These are phyloP conservation scores for Polia nebulosa DNA, from an alignment of 2,888 invertebrate genomes.

Conservation along the genomic window DNA sequence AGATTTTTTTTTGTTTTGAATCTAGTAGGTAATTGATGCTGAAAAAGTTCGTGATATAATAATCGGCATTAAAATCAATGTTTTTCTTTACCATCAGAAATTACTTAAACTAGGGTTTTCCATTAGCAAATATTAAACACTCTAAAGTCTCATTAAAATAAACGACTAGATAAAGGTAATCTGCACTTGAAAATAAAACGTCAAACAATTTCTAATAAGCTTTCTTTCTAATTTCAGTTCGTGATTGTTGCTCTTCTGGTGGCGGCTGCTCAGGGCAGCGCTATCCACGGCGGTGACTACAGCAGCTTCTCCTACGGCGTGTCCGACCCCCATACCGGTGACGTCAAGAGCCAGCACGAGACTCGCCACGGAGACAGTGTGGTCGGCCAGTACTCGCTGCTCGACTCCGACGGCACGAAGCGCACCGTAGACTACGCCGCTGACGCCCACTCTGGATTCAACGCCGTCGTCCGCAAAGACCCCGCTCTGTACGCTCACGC, in stretches of 20 bases:
- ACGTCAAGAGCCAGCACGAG: slow-evolving; percentile 91
- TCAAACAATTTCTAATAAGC: neutral
- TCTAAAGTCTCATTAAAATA: neutral
- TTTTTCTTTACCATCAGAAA: too few species aligned
- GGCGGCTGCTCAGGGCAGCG: slow-evolving; percentile 85
- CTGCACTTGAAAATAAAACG: neutral
- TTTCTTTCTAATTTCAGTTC: slow-evolving; percentile 80
- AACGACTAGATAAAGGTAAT: neutral
- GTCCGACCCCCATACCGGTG: slow-evolving; percentile 88
- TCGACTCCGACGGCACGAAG: slow-evolving; percentile 92
- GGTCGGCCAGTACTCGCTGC: slow-evolving; percentile 88
- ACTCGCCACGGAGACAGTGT: slow-evolving; percentile 92
- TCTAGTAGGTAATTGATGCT: neutral
- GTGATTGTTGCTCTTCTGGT: slow-evolving; percentile 85
- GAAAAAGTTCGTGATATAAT: neutral
- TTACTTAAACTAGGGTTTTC: neutral
- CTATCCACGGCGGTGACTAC: slow-evolving; percentile 83
- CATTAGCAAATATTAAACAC: neutral
- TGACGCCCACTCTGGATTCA: slow-evolving; percentile 90
- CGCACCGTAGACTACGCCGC: slow-evolving; percentile 92
- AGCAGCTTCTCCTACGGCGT: slow-evolving; percentile 88
- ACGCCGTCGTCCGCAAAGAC: slow-evolving; percentile 90
- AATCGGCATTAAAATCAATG: too few species aligned
- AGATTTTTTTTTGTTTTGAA: neutral
- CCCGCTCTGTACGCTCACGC: slow-evolving; percentile 77